phyloP scores from a whole-genome alignment of 2,113 vertebrate species.

The Grammatotria lemairii region DNA sequence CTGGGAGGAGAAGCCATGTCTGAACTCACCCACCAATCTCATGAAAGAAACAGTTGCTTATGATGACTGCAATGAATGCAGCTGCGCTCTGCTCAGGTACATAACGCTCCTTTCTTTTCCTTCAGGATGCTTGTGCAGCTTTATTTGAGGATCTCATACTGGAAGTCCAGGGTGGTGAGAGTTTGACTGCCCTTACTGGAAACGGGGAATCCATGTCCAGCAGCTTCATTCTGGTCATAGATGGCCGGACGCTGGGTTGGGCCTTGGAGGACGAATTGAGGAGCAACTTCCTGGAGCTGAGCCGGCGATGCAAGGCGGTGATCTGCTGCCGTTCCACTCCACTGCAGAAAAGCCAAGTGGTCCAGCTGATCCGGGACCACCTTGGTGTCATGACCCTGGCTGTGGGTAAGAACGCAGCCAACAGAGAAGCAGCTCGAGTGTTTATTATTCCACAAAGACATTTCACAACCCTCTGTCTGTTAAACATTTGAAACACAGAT shows the following conservation, averaged over 20 bases:
- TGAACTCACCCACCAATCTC: background rate
- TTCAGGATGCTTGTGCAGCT: slow-evolving; percentile 78
- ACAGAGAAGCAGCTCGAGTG: background rate
- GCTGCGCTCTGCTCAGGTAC: accelerated
- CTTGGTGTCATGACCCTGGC: slow-evolving; percentile 84
- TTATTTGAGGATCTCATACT: slow-evolving; percentile 70
- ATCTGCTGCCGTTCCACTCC: slow-evolving; percentile 90
- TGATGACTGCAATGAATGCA: accelerated
- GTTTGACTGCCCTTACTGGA: background rate
- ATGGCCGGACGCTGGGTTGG: slow-evolving; percentile 75
- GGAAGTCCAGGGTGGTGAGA: slow-evolving; percentile 46
- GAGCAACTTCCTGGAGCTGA: slow-evolving; percentile 75
- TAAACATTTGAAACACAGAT: background rate
- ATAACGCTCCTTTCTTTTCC: background rate
- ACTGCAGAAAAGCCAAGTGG: slow-evolving; percentile 86
- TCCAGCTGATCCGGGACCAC: slow-evolving; percentile 76
- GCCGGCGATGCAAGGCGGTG: slow-evolving; percentile 73
- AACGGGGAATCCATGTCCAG: background rate
- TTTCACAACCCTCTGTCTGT: background rate
- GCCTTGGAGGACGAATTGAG: slow-evolving; percentile 78
- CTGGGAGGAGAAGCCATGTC: background rate
- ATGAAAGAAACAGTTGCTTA: background rate
- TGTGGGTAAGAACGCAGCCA: slow-evolving; percentile 66
- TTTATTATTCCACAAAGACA: background rate
- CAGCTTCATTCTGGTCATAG: slow-evolving; percentile 73